phyloP scores from a whole-genome alignment of 2,888 invertebrate species.

The Pterostichus madidus region DNA sequence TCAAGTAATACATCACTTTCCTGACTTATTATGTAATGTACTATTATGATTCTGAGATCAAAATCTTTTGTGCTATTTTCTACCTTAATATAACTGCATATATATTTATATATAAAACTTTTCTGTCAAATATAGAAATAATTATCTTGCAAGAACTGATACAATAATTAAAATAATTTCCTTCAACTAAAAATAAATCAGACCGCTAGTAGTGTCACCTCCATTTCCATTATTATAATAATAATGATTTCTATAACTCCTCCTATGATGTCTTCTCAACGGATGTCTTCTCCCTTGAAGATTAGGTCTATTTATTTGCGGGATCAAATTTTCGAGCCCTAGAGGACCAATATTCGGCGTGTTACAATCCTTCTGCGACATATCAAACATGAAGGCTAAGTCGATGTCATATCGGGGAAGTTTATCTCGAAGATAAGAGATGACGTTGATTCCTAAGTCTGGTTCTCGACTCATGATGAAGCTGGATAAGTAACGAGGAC shows the following conservation, averaged over 20 bases:
- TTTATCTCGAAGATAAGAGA: slow-evolving; percentile 88
- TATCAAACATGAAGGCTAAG: slow-evolving; percentile 90
- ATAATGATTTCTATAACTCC: not conserved
- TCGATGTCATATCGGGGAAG: slow-evolving; percentile 91
- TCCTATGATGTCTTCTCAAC: slow-evolving; percentile 76
- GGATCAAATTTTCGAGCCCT: slow-evolving; percentile 71
- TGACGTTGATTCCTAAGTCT: slow-evolving; percentile 83
- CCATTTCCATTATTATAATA: not conserved
- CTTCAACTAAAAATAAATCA: no score
- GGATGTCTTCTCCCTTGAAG: slow-evolving; percentile 75
- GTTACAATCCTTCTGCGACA: slow-evolving; percentile 86
- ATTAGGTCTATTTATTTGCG: slow-evolving; percentile 60
- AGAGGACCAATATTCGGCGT: slow-evolving; percentile 74
- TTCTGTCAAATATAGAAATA: no score
- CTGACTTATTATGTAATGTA: no score
- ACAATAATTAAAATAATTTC: no score
- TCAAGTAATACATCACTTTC: no score
- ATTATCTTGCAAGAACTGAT: no score
- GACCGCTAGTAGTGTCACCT: not conserved
- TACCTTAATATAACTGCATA: no score
- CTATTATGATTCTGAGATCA: no score
- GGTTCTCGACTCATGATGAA: slow-evolving; percentile 86
- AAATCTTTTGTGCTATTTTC: no score
- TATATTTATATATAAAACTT: no score
- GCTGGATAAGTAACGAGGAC: slow-evolving; percentile 89